Evolutionary conservation across 2,888 invertebrate genomes (phyloP).

Genomic region (Papilio elwesi): DNA sequence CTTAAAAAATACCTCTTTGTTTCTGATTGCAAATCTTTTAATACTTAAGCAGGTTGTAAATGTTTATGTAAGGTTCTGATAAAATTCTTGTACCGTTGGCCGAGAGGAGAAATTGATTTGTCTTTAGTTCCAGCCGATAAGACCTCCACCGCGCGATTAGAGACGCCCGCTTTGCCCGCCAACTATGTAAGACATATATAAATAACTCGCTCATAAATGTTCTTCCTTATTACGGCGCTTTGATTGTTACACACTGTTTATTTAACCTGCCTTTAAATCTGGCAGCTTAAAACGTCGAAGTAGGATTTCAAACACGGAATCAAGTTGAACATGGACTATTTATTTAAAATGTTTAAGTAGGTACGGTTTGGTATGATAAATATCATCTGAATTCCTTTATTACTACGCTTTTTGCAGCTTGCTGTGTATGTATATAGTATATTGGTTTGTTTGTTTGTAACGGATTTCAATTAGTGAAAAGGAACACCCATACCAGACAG

Average conservation of each 20-base stretch:
- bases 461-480: no score
- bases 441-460: no score
- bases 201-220: slow-evolving; percentile 16
- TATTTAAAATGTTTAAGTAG: neutral
- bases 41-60: neutral
- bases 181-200: slow-evolving; percentile 6
- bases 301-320: slow-evolving; percentile 1
- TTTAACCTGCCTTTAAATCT: slow-evolving; percentile 6
- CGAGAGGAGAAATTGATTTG: slow-evolving; percentile 28
- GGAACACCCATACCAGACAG: no score
- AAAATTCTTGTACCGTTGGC: slow-evolving; percentile 24
- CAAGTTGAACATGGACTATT: neutral
- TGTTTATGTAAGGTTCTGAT: slow-evolving; percentile 21
- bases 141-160: slow-evolving; percentile 18
- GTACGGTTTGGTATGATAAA: no score
- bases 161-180: slow-evolving; percentile 8
- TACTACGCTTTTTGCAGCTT: no score
- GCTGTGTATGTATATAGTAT: no score
- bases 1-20: no score
- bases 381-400: no score
- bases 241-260: slow-evolving; percentile 17
- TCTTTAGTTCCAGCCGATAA: slow-evolving; percentile 35
- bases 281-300: neutral
- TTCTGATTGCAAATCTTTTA: neutral
- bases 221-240: slow-evolving; percentile 19